Conservation (phyloP, 2,113 vertebrate genomes). For the Gasterosteus aculeatus region DNA sequence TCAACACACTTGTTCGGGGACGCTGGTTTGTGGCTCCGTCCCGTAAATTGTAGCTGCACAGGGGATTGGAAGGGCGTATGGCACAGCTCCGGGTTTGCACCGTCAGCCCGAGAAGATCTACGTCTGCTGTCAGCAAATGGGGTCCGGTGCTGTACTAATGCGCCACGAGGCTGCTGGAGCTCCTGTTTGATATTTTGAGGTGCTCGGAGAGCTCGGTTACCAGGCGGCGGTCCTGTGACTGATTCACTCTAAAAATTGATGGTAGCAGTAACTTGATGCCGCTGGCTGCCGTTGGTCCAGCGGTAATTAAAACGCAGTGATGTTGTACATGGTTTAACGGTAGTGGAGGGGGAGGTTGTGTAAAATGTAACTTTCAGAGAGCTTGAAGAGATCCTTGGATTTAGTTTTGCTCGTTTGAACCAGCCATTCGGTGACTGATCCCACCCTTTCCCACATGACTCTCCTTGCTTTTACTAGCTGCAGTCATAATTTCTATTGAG, state of each 20-base stretch:
- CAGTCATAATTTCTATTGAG: not conserved
- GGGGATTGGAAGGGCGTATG: not conserved
- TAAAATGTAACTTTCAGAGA: not conserved
- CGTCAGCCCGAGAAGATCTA: constrained; percentile 14
- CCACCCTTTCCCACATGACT: not conserved
- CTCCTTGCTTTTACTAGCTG: not conserved
- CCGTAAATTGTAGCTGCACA: constrained; percentile 34
- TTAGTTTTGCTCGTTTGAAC: not conserved
- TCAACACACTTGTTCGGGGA: constrained; percentile 36
- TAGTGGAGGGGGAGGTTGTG: not conserved
- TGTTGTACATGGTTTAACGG: not conserved
- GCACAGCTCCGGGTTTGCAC: constrained; percentile 4
- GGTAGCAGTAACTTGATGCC: constrained; percentile 25
- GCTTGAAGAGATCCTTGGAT: not conserved
- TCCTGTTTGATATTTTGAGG: constrained; percentile 51
- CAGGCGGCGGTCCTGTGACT: constrained; percentile 19
- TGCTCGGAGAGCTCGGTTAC: constrained; percentile 30
- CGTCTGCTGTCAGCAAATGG: constrained; percentile 30
- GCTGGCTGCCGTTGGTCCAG: constrained; percentile 4
- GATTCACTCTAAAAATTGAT: constrained; percentile 23
- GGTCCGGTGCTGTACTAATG: constrained; percentile 39
- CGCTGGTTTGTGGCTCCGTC: constrained; percentile 34
- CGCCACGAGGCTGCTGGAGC: constrained; percentile 13
- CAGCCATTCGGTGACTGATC: not conserved
- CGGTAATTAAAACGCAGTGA: not conserved